Conservation (phyloP, 2,113 vertebrate species). For the Chloebia gouldiae region DNA sequence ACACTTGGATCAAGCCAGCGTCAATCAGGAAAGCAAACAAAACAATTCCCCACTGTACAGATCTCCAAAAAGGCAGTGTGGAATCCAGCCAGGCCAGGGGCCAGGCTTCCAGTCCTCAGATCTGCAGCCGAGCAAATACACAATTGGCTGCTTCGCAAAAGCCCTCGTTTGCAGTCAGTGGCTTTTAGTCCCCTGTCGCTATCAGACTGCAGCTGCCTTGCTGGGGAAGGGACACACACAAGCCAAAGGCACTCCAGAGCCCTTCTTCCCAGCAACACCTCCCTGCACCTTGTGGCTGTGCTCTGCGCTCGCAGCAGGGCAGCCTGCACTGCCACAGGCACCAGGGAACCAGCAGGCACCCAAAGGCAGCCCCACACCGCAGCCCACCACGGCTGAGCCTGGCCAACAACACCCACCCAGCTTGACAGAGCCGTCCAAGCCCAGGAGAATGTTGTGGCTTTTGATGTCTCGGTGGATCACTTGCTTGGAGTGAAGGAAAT, state of each 20-base stretch:
- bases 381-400: background rate
- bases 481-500: slow-evolving; percentile 96
- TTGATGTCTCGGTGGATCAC: slow-evolving; percentile 97
- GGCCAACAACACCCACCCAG: slow-evolving; percentile 81
- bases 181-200: background rate
- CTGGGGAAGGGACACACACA: background rate
- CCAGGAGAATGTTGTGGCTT: slow-evolving; percentile 95
- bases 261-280: background rate
- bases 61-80: accelerated
- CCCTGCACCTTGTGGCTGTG: background rate
- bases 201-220: background rate
- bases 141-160: background rate
- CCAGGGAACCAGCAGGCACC: background rate
- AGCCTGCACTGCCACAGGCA: background rate
- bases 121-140: background rate
- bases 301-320: background rate
- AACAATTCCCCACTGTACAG: background rate
- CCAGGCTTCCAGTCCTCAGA: too few species aligned
- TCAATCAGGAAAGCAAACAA: background rate
- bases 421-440: slow-evolving; percentile 96
- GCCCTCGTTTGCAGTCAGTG: background rate
- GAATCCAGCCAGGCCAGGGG: background rate
- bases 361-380: background rate
- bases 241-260: background rate
- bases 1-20: too few species aligned